Evolutionary conservation across 2,888 invertebrate species (phyloP).

Genomic region (Boloria euphrosyne): DNA sequence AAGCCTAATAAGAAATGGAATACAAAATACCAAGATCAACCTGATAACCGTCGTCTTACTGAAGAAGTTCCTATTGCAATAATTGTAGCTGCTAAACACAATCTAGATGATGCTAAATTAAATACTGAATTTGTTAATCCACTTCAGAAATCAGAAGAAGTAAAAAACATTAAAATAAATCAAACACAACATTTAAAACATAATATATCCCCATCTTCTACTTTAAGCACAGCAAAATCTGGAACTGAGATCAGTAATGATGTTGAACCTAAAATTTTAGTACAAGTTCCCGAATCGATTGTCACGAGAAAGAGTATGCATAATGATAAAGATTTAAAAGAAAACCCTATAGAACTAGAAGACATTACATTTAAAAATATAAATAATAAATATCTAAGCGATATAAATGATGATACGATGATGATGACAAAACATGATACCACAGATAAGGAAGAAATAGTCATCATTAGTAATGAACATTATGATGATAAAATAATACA

Average conservation of each 20-base stretch:
- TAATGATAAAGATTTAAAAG: not conserved
- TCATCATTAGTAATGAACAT: not conserved
- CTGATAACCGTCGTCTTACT: not conserved
- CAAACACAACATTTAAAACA: not conserved
- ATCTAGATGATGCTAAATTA: not conserved
- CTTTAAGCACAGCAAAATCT: too few relatives aligned
- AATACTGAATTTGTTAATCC: not conserved
- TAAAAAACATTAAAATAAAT: not conserved
- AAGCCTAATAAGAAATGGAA: slow-evolving; percentile 5
- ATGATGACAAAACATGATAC: not conserved
- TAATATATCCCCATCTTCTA: too few relatives aligned
- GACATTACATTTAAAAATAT: not conserved
- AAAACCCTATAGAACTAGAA: not conserved
- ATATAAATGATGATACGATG: not conserved
- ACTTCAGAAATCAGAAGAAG: too few relatives aligned
- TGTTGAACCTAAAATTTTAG: not conserved
- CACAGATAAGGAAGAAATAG: not conserved
- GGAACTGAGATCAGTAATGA: not conserved
- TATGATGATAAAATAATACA: not conserved
- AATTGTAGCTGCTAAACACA: not conserved
- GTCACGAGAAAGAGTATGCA: not conserved
- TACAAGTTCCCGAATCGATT: not conserved
- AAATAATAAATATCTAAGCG: not conserved
- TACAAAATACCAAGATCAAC: not conserved
- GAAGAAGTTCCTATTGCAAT: not conserved